Base-by-base conservation (phyloP, 2,888 invertebrate species). In the Epirrhoe tristata region DNA sequence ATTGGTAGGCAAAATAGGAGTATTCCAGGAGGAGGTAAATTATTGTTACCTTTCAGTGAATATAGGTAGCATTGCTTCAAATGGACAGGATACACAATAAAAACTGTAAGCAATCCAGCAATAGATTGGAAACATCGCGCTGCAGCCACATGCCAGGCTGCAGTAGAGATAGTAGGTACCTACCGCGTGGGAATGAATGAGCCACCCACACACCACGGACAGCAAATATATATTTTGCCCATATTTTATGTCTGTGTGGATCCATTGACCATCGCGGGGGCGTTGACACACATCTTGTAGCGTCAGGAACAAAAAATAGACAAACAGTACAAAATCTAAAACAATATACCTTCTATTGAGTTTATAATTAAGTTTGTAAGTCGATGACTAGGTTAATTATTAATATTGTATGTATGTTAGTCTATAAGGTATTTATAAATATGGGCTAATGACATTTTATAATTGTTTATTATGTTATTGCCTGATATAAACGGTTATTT, bases 121-220 rank as follows among this genome's bases (percentile, higher is more conserved):
- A 57, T 58, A 43, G 31, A 50, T 6, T 12, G 34, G 6, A 57
- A 52, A 31, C 32, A 16, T 32, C 3, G 17, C 43, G 8, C 32
- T 57, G 24, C 16, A 24, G 32, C 43, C 39, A 34, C 32, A 43
- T 32, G 52, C 6, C 10, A 51, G 43, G 46, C 36, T 51, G 55
- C 55, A 46, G 54, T 46, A 32, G 32, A 14, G 48, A 16, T 7
- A 16, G 6, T 16, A n/a, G n/a, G n/a, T n/a, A n/a, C n/a, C n/a
- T n/a, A 16, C 16, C 31, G 68, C 68, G 69, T 66, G 57, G 66
- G 61, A 55, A 67, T 74, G 66, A 80, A 77, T 76, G 82, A 78
- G 69, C 77, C 78, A 69, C 76, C 78, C 74, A 74, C 77, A 54
- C 39, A 63, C 54, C 48, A 59, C 65, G 56, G 39, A 43, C 39